Base-by-base conservation (phyloP, 2,797 vertebrate genomes). In the Coregonus sp. region DNA sequence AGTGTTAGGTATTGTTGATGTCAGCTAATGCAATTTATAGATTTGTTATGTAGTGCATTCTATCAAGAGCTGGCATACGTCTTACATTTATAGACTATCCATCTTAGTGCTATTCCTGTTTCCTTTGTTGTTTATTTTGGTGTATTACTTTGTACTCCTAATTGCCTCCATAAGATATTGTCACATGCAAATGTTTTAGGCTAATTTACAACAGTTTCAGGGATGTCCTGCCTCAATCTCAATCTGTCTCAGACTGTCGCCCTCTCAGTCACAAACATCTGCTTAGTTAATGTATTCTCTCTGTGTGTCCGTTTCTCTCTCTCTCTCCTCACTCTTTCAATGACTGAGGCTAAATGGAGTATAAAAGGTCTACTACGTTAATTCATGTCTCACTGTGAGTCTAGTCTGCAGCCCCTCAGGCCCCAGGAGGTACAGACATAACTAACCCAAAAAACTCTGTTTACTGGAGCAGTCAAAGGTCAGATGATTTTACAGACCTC, bases 401-500 rank as follows among this genome's bases (percentile, higher is more conserved):
- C 82, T 79, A 35, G 25, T 77, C 71, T 65, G n/a, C 65, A 72
- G 25, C 20, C 7, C 82, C 70, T 85, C 82, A 67, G 75, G 50
- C 79, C 77, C 47, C 70, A 67, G 40, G 16, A 82, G 77, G 77
- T 81, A 73, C 56, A 80, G 67, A 86, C 82, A 82, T 84, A 91
- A 33, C 40, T 70, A 51, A 87, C 81, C 79, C 73, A 86, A 83
- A 84, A 88, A 88, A 89, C 80, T 81, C 76, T 86, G 84, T 91
- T 91, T 90, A 85, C 79, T 63, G 85, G 82, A 11, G 63, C 5
- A 80, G 85, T 87, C 85, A 87, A 59, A 89, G 89, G 87, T 89
- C 84, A 87, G 70, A 73, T 75, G 70, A 86, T 89, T 83, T 79
- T 81, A 87, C 81, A 85, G 81, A 83, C 84, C 77, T 77, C 66